Percentiles rank a stretch among this genome's conserved stretches.
Conservation (phyloP, 2,113 vertebrate genomes). For the Dromaius novaehollandiae region DNA sequence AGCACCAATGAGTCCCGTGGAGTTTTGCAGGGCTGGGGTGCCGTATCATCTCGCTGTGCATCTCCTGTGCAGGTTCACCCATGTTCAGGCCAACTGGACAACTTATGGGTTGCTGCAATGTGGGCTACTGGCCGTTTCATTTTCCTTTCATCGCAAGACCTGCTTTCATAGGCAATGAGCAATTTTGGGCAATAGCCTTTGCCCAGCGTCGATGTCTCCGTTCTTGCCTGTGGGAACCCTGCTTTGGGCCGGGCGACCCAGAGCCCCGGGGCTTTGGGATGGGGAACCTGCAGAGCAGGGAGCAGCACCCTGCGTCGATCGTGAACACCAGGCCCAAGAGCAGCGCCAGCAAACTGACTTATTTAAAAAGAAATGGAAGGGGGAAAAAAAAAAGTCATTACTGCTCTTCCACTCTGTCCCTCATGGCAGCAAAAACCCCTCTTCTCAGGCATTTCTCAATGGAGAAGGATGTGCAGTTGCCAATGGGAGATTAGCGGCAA, state of each 20-base stretch:
- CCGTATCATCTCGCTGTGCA: fast-evolving
- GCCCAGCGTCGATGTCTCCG: background rate
- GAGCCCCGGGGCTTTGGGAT: too few relatives aligned
- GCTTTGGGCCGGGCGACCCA: background rate
- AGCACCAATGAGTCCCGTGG: background rate
- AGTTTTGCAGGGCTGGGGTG: background rate
- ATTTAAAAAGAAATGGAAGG: constrained; percentile 38
- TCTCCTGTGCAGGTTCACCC: background rate
- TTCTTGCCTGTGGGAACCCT: background rate
- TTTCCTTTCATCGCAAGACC: background rate
- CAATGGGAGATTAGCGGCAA: constrained; percentile 37
- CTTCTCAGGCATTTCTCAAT: background rate
- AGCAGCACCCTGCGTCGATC: background rate
- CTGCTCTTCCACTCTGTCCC: background rate
- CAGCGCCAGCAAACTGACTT: background rate
- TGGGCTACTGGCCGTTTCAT: background rate
- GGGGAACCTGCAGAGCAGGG: background rate
- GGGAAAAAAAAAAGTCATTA: background rate
- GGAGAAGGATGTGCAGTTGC: constrained; percentile 20
- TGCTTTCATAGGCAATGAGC: background rate
- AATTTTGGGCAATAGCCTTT: background rate
- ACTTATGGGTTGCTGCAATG: background rate
- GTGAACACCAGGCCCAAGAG: background rate
- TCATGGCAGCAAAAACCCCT: constrained; percentile 20
- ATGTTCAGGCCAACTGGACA: background rate